Evolutionary conservation across 2,888 invertebrate genomes (phyloP), one percentile per base, ranked within the genome.

Genomic region (Clusia tigrina): DNA sequence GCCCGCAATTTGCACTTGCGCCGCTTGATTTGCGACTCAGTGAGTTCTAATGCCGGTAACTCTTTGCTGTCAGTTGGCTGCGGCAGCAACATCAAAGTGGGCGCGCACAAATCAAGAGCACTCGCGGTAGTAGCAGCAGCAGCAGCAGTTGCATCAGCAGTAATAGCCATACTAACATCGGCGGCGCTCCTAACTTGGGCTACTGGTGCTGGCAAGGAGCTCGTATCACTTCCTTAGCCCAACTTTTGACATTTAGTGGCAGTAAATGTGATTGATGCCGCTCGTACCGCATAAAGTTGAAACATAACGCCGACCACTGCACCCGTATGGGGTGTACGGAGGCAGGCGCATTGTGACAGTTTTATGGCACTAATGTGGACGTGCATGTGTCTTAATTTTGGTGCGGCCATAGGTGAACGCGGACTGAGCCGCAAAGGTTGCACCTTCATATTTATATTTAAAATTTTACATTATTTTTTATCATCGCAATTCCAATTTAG

Each of bases 261-360:
- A 76, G 78, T 74, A 74, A 73, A 73, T 75, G 70, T 75, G 74
- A 75, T 75, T 75, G 74, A 75, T 75, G 78, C 64, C 65, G 61
- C 71, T 60, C 62, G 66, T 25, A 64, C 68, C 56, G 52, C 51
- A 52, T 17, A 24, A n/a, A 15, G 42, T 17, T 6, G 42, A n/a
- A 42, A 42, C n/a, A n/a, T n/a, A n/a, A n/a, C n/a, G n/a, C n/a
- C n/a, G n/a, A n/a, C n/a, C n/a, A n/a, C n/a, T 42, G 42, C 15
- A 10, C n/a, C n/a, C n/a, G 42, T 42, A n/a, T n/a, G 32, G 32
- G 32, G 32, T 12, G 6, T 32, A 32, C 10, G 32, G 32, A 6
- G 9, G 42, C n/a, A 9, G 73, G 78, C 78, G 73, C 69, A 71
- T 70, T 71, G 77, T 77, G 74, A 77, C 74, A 74, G 76, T 70